Evolutionary conservation across 2,113 vertebrate species (phyloP), one percentile per base, ranked within the genome.

Genomic region (Lepidothrix coronata): DNA sequence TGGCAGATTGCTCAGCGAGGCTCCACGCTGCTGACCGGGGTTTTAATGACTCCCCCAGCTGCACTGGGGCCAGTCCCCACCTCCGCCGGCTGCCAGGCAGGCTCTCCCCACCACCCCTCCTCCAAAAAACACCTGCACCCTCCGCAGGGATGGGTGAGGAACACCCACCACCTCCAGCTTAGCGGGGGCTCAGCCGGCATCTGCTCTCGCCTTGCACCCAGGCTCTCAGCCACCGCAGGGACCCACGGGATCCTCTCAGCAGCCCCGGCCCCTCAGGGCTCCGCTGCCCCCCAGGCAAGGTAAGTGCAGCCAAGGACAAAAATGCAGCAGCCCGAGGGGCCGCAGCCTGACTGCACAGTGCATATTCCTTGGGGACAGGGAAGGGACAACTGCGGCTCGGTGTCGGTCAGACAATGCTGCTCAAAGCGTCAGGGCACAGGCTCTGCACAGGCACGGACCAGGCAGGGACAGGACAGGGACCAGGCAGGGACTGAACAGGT

Each of bases 171-270:
- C 33, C 76, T 33, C 46, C 44, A 13, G 48, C 48, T 46, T 27
- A 1, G 19, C 1, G 2, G n/a, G 19, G 49, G 33, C 49, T 76
- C 71, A 23, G 49, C 30, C 3, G 2, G 54, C 59, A 11, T 9
- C 74, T 12, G 49, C 73, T 41, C 39, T 5, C 2, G 0, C 46
- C 82, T 27, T 4, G 3, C 2, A 0, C 28, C 24, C 8, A 1
- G 55, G 65, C 70, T 67, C 72, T 9, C 67, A 15, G 66, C 28
- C 3, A 0, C 8, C 6, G 35, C 21, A 0, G 28, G 46, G 15
- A 52, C 22, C 14, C 3, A 0, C 1, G 1, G 11, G 18, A 31
- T 31, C 11, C 37, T 20, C 48, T 1, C 3, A 10, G 1, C 52
- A 74, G 54, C 18, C 20, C 16, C 3, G 0, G 43, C 31, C 14